Conservation (phyloP, 2,113 vertebrate species). For the Paedocypris sp. region DNA sequence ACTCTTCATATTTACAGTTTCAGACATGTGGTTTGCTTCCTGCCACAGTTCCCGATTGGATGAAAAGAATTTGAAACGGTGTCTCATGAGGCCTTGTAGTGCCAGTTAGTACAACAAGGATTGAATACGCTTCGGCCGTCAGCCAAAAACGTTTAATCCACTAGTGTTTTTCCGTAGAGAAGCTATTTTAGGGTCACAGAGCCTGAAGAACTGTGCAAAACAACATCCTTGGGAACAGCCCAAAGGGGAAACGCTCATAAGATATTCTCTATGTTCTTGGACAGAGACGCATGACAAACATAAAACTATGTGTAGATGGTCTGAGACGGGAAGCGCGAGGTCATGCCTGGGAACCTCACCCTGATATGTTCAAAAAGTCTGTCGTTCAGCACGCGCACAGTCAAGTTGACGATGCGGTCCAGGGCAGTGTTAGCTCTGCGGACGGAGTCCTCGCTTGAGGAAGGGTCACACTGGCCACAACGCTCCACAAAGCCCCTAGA, state of each 20-base stretch:
- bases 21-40: constrained; percentile 26
- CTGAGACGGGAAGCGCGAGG: not conserved
- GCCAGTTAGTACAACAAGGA: constrained; percentile 19
- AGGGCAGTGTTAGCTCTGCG: constrained; percentile 58
- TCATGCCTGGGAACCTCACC: constrained; percentile 49
- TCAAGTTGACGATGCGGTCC: constrained; percentile 67
- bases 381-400: constrained; percentile 64
- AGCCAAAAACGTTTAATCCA: constrained; percentile 33
- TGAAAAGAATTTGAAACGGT: constrained; percentile 22
- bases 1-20: constrained; percentile 26
- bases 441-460: constrained; percentile 60
- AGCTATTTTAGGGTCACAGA: constrained; percentile 34
- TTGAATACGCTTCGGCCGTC: constrained; percentile 6
- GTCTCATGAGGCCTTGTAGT: constrained; percentile 23
- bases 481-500: constrained; percentile 64
- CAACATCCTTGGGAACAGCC: constrained; percentile 40
- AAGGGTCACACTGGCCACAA: constrained; percentile 60
- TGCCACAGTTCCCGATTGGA: constrained; percentile 22
- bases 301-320: not conserved
- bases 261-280: constrained; percentile 39
- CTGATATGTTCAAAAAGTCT: constrained; percentile 71
- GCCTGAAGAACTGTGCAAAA: constrained; percentile 10
- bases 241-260: constrained; percentile 38
- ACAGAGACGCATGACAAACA: constrained; percentile 9
- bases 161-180: constrained; percentile 24